Conservation (phyloP, 2,113 vertebrate species). For the Mionectes macconnelli region DNA sequence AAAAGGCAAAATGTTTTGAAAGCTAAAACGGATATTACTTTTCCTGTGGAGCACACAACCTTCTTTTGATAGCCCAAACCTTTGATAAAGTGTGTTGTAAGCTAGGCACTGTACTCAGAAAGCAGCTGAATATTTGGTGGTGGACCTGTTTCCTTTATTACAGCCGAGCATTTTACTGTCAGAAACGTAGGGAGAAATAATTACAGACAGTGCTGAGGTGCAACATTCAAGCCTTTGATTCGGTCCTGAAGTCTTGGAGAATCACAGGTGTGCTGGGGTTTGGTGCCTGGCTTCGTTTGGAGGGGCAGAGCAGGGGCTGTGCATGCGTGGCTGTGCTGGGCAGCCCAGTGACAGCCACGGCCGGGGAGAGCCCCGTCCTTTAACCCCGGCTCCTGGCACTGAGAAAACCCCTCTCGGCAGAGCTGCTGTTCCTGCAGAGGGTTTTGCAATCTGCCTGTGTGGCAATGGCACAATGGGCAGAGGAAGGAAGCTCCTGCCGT, state of each 20-base stretch:
- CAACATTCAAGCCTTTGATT: neutral
- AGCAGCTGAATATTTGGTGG: neutral
- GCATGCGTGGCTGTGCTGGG: neutral
- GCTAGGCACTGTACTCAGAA: neutral
- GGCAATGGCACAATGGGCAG: neutral
- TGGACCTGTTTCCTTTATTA: neutral
- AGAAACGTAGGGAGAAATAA: accelerated
- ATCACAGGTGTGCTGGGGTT: neutral
- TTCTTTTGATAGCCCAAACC: slow-evolving; percentile 15
- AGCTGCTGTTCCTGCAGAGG: neutral
- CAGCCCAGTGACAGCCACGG: neutral
- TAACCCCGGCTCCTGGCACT: neutral
- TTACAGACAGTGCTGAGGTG: neutral
- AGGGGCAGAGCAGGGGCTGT: neutral
- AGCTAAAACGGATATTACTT: slow-evolving; percentile 60
- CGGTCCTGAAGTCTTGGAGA: neutral
- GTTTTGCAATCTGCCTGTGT: neutral
- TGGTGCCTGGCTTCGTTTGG: neutral
- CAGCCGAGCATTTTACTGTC: neutral
- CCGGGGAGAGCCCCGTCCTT: neutral
- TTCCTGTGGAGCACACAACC: neutral
- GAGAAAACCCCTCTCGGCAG: neutral
- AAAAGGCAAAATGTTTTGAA: slow-evolving; percentile 53
- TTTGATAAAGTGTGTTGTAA: neutral
- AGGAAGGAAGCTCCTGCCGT: neutral